A percentile compares a stretch with the other conserved stretches of the same genome.
Conservation (phyloP, 1,140 invertebrate genomes). For the Neodiprion virginianus region DNA sequence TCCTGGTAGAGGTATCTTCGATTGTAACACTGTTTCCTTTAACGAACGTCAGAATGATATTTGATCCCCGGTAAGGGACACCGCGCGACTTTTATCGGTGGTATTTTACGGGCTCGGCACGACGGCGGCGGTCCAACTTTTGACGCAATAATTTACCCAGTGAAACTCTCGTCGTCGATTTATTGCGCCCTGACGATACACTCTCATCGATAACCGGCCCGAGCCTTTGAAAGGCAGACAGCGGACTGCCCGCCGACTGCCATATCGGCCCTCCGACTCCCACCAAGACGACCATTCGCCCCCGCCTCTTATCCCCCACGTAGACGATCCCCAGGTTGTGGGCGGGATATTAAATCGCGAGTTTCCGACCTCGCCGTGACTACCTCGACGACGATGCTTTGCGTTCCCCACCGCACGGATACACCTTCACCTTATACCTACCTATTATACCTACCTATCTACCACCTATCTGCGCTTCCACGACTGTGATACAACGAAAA, state of each 20-base stretch:
- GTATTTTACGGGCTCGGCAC: too few relatives aligned
- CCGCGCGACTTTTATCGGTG: too few relatives aligned
- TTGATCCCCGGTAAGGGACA: too few relatives aligned
- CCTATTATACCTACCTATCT: not conserved
- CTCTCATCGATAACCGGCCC: conserved; percentile 40
- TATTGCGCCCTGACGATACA: not conserved
- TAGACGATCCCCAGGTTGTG: conserved; percentile 38
- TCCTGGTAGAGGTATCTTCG: conserved; percentile 16
- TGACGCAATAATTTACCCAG: too few relatives aligned
- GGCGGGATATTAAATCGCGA: conserved; percentile 60
- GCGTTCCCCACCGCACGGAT: not conserved
- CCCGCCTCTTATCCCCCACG: conserved; percentile 25
- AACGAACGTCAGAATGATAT: not conserved
- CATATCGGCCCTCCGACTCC: conserved; percentile 52
- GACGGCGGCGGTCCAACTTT: too few relatives aligned
- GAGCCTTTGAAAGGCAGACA: conserved; percentile 58
- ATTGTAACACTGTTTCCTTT: not conserved
- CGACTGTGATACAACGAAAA: too few relatives aligned
- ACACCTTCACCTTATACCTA: not conserved
- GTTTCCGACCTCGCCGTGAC: conserved; percentile 32
- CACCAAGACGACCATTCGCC: conserved; percentile 29
- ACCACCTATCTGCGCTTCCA: conserved; percentile 24
- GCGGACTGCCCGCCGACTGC: conserved; percentile 56
- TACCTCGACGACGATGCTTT: not conserved
- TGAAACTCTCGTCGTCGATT: too few relatives aligned